Base-by-base conservation (phyloP, 1,140 invertebrate genomes). In the Bombus turneri region DNA sequence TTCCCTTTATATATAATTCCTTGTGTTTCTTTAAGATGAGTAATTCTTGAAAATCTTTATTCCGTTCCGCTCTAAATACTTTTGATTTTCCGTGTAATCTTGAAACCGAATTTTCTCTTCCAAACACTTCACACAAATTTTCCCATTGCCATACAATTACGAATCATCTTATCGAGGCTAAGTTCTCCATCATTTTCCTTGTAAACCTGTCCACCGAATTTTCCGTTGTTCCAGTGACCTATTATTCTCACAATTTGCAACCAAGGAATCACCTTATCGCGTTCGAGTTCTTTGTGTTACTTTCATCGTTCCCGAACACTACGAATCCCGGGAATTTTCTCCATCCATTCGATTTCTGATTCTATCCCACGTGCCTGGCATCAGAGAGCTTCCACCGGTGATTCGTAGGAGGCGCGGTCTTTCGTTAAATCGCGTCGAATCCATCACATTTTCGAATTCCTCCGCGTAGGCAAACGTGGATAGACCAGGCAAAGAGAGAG, bases 381-480 rank as follows among this genome's bases (percentile, higher is more conserved):
- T 66, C 64, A 13, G 13, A 28, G 25, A 39, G 71, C 25, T 39
- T 22, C 69, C 59, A 13, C 12, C 12, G 47, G 18, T 53, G 47
- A 62, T 62, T 62, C 59, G 59, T n/a, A 28, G 28, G 41, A 18
- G 1, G 8, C 72, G 13, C n/a, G 31, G 15, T 34, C 5, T 25
- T 76, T 57, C 43, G 25, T 75, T 57, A n/a, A n/a, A 77, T 59
- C 75, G 34, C 53, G 37, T 78, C 28, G 59, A 62, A 78, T 37
- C 78, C 34, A 37, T 64, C 59, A 43, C 31, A 41, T 43, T 28
- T 81, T 47, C n/a, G 22, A 43, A 82, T 82, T 74, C 39, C 71
- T 47, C 13, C 18, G 59, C 73, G 75, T 78, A 78, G 74, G 74
- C 8, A 78, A 78, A 64, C 75, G 75, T n/a, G 8, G 34, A 53